Percentiles rank a stretch among this genome's conserved stretches.
phyloP scores from a whole-genome alignment of 30 jellyfish, hydroid and myxozoan species.

The Rhopilema esculentum region DNA sequence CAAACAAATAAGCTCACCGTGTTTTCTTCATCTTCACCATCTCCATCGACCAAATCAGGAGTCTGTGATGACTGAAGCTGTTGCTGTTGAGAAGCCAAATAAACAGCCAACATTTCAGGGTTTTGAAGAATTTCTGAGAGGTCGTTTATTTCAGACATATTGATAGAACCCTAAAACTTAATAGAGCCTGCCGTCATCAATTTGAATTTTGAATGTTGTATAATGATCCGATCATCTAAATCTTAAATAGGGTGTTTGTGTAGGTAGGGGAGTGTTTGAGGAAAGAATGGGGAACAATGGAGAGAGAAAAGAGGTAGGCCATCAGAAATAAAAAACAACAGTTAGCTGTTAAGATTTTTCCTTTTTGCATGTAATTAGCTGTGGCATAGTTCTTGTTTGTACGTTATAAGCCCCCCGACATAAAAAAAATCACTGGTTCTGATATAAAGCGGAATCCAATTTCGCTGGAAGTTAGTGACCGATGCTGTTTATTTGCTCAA shows the following conservation, averaged over 20 bases:
- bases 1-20: not conserved
- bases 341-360: not conserved
- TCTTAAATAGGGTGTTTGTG: not conserved
- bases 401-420: too few species aligned
- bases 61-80: constrained; percentile 28
- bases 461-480: too few species aligned
- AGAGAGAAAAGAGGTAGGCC: not conserved
- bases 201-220: not conserved
- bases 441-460: too few species aligned
- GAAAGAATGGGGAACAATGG: not conserved
- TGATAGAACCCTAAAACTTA: not conserved
- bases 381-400: not conserved
- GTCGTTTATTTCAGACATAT: not conserved
- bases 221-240: not conserved
- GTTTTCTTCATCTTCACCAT: not conserved
- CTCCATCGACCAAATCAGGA: constrained; percentile 1
- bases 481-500: too few species aligned
- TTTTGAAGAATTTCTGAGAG: not conserved
- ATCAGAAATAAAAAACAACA: not conserved
- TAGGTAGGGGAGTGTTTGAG: not conserved
- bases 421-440: too few species aligned
- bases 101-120: constrained; percentile 24
- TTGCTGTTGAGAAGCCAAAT: constrained; percentile 28
- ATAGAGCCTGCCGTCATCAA: not conserved
- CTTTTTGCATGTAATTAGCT: not conserved